A percentile compares a stretch with the other conserved stretches of the same genome.
Evolutionary conservation across 2,888 invertebrate species (phyloP).

Genomic region (Graphium colonna): DNA sequence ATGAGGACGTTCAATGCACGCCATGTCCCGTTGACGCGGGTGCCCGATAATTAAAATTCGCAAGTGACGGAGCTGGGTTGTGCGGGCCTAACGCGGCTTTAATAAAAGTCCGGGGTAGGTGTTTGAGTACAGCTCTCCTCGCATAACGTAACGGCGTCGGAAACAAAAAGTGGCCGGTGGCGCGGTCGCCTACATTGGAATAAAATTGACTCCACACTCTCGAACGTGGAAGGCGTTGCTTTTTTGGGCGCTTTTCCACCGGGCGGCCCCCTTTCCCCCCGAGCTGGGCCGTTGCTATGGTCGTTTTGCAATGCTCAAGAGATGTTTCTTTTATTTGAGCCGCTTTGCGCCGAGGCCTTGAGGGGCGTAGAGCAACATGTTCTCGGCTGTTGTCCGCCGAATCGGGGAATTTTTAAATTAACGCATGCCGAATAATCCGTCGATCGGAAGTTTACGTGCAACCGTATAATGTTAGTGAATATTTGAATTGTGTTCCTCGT

Average conservation of each 20-base stretch:
- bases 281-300: slow-evolving; percentile 56
- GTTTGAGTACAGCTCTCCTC: slow-evolving; percentile 75
- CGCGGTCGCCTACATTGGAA: slow-evolving; percentile 79
- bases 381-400: slow-evolving; percentile 72
- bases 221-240: slow-evolving; percentile 73
- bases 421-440: slow-evolving; percentile 62
- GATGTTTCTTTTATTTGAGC: slow-evolving; percentile 77
- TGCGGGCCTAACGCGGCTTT: slow-evolving; percentile 51
- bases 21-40: background rate
- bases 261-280: slow-evolving; percentile 42
- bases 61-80: slow-evolving; percentile 25
- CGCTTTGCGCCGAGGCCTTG: slow-evolving; percentile 73
- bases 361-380: slow-evolving; percentile 70
- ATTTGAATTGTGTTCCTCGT: slow-evolving; percentile 11
- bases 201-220: slow-evolving; percentile 80
- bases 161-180: slow-evolving; percentile 77
- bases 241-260: slow-evolving; percentile 66
- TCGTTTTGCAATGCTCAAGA: slow-evolving; percentile 79
- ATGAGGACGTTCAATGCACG: too few relatives aligned
- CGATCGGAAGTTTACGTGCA: slow-evolving; percentile 46
- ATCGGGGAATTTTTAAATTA: slow-evolving; percentile 76
- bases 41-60: slow-evolving; percentile 15
- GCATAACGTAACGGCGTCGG: slow-evolving; percentile 77
- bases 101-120: slow-evolving; percentile 74
- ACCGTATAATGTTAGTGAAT: slow-evolving; percentile 27